Conservation (phyloP, 2,888 invertebrate genomes). For the Sthenelais limicola region DNA sequence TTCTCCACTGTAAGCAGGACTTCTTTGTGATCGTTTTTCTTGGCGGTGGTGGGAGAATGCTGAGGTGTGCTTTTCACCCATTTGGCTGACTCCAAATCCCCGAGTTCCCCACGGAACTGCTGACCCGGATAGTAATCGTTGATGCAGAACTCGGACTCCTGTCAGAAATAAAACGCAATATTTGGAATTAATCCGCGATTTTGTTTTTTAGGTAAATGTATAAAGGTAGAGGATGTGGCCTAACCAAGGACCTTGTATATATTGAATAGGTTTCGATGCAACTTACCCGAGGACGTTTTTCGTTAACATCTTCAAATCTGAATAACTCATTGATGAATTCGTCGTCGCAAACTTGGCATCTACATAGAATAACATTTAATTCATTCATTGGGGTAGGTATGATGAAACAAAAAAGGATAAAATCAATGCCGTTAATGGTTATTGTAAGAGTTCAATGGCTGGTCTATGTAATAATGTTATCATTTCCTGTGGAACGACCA, state of each 20-base stretch:
- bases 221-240: background rate
- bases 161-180: slow-evolving; percentile 41
- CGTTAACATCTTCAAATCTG: slow-evolving; percentile 82
- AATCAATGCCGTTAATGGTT: too few species aligned
- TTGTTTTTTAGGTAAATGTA: background rate
- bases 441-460: too few species aligned
- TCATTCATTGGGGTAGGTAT: too few species aligned
- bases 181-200: background rate
- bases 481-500: too few species aligned
- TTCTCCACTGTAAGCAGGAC: slow-evolving; percentile 85
- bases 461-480: too few species aligned
- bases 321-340: slow-evolving; percentile 76
- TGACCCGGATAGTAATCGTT: slow-evolving; percentile 82
- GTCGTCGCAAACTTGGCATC: slow-evolving; percentile 71
- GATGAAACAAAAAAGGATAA: too few species aligned
- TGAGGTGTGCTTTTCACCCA: slow-evolving; percentile 78
- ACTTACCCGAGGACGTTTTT: slow-evolving; percentile 78
- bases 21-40: slow-evolving; percentile 53
- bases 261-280: too few species aligned
- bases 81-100: slow-evolving; percentile 83
- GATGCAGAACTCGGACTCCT: slow-evolving; percentile 76
- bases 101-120: slow-evolving; percentile 82
- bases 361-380: slow-evolving; percentile 41
- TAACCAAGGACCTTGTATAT: background rate
- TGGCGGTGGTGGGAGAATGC: slow-evolving; percentile 55